Evolutionary conservation across 2,888 invertebrate genomes (phyloP), one percentile per base, ranked within the genome.

Genomic region (Epiperipatus broadwayi): DNA sequence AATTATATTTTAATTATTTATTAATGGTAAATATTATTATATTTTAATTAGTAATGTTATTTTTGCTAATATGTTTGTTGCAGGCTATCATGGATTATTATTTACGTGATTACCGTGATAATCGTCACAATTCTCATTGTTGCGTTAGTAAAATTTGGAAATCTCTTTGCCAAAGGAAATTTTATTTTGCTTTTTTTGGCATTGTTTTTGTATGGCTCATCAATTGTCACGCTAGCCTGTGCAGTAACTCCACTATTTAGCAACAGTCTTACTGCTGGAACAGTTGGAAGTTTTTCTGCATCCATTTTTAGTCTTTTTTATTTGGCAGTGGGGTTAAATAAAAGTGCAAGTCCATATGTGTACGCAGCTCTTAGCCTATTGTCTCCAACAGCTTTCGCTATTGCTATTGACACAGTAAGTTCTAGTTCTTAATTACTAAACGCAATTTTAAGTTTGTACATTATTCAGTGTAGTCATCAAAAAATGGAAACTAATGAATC

Each of bases 181-280:
- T 71, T 75, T 52, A 63, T 79, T 45, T 65, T 80, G 30, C 72
- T 83, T 51, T 81, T 79, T 57, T 59, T 80, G 32, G 61, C 81
- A 52, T 73, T 80, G 52, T 63, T 78, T 41, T 62, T 80, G 25
- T 83, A 80, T 54, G 78, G 79, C 14, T 67, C 79, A 46, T 76
- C 79, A 4, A 73, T 80, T 37, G 78, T 83, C 48, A 75, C 78
- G 56, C 72, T 80, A 47, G 75, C 75, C 31, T 81, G 81, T 53
- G 73, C 79, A 72, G 65, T 83, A 43, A 80, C 80, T 0, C 78
- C 81, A 1, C 81, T 83, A 61, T 81, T 83, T 57, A 78, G 78
- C 51, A 78, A 75, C 53, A 75, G 61, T 33, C 57, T 78, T 77
- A 77, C 77, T 41, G 79, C 79, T 2, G 80, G 80, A 27, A 75